phyloP scores from a whole-genome alignment of 2,888 invertebrate species.

The Rotaria macrura region DNA sequence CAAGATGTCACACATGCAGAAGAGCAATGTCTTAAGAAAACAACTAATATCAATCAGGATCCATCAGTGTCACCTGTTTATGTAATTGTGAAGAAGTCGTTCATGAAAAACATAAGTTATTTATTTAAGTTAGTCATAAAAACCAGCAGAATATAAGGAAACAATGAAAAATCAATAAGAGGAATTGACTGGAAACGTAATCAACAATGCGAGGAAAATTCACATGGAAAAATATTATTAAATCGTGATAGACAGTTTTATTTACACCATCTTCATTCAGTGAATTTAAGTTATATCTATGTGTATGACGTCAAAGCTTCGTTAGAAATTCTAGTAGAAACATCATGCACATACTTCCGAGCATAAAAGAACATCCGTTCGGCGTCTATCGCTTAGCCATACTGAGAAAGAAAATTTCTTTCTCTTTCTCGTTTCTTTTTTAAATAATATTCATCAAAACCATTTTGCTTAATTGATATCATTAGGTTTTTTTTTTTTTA shows the following conservation, averaged over 20 bases:
- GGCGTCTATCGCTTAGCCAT: not conserved
- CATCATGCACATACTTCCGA: not conserved
- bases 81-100: not conserved
- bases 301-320: not conserved
- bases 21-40: not conserved
- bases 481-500: not conserved
- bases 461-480: not conserved
- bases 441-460: not conserved
- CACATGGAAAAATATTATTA: not conserved
- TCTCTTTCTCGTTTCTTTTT: not conserved
- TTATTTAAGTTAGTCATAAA: too few relatives aligned
- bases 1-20: not conserved
- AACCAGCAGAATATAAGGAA: not conserved
- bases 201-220: not conserved
- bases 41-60: not conserved
- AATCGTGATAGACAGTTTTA: not conserved
- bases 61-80: not conserved
- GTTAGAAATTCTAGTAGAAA: not conserved
- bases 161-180: not conserved
- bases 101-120: too few relatives aligned
- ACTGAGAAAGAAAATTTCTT: not conserved
- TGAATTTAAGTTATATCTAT: not conserved
- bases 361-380: not conserved
- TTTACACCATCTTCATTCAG: not conserved
- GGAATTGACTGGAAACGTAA: too few relatives aligned